Conservation (phyloP, 2,797 vertebrate species). For the Hippocampus kuda region DNA sequence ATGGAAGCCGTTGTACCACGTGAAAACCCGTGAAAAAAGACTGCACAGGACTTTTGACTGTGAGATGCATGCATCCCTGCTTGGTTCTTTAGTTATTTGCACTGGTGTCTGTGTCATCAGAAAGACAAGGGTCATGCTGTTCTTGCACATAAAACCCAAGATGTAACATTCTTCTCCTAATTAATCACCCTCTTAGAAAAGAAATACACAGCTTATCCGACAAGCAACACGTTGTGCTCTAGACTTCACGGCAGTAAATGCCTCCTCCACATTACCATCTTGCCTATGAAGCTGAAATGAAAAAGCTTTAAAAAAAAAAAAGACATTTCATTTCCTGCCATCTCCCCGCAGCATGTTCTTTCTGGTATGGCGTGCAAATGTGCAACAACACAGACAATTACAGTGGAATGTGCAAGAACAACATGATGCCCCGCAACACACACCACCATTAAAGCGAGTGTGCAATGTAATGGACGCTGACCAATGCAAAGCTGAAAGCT, state of each 20-base stretch:
- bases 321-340: conserved; percentile 11
- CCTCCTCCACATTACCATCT: conserved; percentile 7
- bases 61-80: neutral
- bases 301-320: conserved; percentile 28
- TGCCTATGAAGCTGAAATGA: conserved; percentile 19
- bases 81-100: neutral
- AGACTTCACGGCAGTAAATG: neutral
- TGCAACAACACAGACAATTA: neutral
- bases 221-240: neutral
- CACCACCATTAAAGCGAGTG: neutral
- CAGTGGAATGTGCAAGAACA: neutral
- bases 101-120: neutral
- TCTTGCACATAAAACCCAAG: conserved; percentile 16
- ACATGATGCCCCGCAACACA: neutral
- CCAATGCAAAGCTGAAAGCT: neutral
- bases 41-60: neutral
- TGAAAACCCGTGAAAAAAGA: too few relatives aligned
- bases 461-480: neutral
- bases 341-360: conserved; percentile 5
- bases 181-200: conserved; percentile 40
- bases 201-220: conserved; percentile 41
- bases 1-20: too few relatives aligned
- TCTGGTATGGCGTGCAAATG: neutral
- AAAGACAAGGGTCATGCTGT: neutral
- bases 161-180: conserved; percentile 38